Evolutionary conservation across 2,797 vertebrate species (phyloP).

Genomic region (Muscicapa comitata): DNA sequence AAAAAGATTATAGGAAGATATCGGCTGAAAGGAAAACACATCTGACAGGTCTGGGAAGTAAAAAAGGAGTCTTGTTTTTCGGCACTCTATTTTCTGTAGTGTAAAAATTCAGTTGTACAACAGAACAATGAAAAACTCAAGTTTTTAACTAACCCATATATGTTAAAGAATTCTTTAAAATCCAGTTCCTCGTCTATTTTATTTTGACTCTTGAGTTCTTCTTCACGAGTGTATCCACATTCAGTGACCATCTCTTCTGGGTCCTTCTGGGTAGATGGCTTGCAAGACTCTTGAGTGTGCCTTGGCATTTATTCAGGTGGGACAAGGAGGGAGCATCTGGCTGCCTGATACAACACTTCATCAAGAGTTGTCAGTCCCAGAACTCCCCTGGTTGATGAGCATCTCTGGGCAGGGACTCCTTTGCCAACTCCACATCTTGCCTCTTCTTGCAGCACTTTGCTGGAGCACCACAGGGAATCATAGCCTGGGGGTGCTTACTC

Average conservation of each 20-base stretch:
- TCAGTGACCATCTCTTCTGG: neutral
- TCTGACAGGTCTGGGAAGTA: neutral
- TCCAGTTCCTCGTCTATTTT: neutral
- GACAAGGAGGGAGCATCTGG: neutral
- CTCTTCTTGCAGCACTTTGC: neutral
- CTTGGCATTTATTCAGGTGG: neutral
- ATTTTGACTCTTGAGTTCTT: neutral
- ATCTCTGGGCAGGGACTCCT: neutral
- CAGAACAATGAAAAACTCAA: neutral
- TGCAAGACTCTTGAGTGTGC: neutral
- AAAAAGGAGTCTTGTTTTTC: neutral
- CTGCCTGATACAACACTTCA: neutral
- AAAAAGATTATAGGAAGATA: neutral
- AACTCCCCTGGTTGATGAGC: fast-evolving
- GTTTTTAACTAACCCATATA: neutral
- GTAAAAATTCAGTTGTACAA: neutral
- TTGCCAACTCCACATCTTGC: neutral
- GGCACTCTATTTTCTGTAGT: neutral
- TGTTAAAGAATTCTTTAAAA: neutral
- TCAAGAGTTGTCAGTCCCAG: neutral
- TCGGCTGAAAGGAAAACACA: neutral
- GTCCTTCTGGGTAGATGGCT: neutral
- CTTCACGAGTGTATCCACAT: neutral
- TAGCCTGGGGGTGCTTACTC: neutral
- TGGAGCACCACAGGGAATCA: fast-evolving